Conservation (phyloP, 1,140 invertebrate genomes). For the Oryzaephilus surinamensis region DNA sequence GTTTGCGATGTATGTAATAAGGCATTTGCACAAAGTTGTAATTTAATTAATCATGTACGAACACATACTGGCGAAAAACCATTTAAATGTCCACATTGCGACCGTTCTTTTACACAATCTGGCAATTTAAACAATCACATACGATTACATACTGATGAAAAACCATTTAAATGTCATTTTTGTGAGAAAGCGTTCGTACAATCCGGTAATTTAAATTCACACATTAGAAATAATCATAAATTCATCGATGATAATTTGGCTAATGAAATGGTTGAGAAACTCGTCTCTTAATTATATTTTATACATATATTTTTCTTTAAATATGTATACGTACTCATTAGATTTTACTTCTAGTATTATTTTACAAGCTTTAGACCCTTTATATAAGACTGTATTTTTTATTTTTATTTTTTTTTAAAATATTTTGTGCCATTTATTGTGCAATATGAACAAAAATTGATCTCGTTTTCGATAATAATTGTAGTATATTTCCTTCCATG, state of each 20-base stretch:
- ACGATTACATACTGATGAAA: constrained; percentile 49
- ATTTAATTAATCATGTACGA: constrained; percentile 45
- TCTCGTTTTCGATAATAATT: too few species aligned
- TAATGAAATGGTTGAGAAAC: constrained; percentile 3
- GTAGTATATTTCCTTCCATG: too few species aligned
- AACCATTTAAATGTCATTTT: constrained; percentile 55
- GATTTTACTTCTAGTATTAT: too few species aligned
- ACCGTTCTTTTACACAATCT: constrained; percentile 38
- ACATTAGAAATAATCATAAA: constrained; percentile 27
- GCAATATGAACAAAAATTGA: too few species aligned
- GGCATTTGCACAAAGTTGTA: constrained; percentile 44
- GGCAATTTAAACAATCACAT: constrained; percentile 42
- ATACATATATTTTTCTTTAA: too few species aligned
- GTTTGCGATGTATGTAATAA: constrained; percentile 40
- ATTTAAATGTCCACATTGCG: constrained; percentile 33
- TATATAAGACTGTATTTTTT: too few species aligned
- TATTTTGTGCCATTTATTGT: too few species aligned
- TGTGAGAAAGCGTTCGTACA: constrained; percentile 41
- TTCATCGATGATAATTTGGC: constrained; percentile 6
- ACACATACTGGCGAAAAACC: constrained; percentile 37
- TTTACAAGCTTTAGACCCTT: too few species aligned
- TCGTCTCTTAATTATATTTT: too few species aligned
- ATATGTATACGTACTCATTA: too few species aligned
- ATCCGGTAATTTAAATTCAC: constrained; percentile 24
- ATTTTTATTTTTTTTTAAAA: too few species aligned